Conservation (phyloP, 2,888 invertebrate species). For the Uloborus plumipes region DNA sequence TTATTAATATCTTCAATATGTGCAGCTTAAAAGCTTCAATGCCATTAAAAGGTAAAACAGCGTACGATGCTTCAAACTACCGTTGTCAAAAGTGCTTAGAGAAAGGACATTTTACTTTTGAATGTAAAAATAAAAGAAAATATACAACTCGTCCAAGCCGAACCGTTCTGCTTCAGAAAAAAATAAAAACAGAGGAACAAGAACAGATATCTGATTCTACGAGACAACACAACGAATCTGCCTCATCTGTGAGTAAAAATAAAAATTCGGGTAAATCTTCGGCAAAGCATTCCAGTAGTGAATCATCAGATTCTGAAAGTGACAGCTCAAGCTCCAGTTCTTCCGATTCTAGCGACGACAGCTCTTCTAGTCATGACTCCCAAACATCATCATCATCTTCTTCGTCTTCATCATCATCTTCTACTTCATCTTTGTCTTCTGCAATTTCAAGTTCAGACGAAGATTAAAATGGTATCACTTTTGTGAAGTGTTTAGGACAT, state of each 20-base stretch:
- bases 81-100: constrained; percentile 94
- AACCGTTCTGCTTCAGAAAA: constrained; percentile 83
- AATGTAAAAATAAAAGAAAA: constrained; percentile 91
- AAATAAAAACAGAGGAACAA: constrained; percentile 74
- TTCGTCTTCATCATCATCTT: constrained; percentile 6
- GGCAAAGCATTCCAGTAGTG: constrained; percentile 6
- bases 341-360: not conserved
- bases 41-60: not conserved
- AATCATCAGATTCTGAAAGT: constrained; percentile 41
- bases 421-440: not conserved
- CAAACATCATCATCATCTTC: constrained; percentile 17
- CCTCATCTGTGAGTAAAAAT: not conserved
- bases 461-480: not conserved
- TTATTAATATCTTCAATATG: not conserved
- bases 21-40: constrained; percentile 12
- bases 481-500: no score
- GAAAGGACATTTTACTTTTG: constrained; percentile 94
- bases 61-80: constrained; percentile 71
- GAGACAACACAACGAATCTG: constrained; percentile 6
- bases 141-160: constrained; percentile 86
- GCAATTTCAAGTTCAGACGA: constrained; percentile 27
- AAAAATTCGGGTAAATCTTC: not conserved
- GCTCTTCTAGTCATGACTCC: constrained; percentile 9
- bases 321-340: constrained; percentile 36
- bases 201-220: not conserved